phyloP scores from a whole-genome alignment of 2,888 invertebrate genomes.

The Suillia variegata region DNA sequence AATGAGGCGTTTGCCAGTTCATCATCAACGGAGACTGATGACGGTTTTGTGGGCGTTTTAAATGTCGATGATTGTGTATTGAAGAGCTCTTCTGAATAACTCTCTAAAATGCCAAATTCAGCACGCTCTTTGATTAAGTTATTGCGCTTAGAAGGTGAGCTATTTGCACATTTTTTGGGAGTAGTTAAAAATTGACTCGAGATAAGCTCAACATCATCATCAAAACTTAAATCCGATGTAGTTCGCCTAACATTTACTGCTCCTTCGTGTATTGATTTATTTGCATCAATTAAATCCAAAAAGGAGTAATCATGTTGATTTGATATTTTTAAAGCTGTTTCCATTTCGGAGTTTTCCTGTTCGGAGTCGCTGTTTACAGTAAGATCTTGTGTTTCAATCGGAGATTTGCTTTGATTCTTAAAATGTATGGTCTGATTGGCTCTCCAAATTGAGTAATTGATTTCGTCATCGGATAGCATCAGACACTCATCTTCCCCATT shows the following conservation, averaged over 20 bases:
- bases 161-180: neutral
- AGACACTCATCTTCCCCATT: conserved; percentile 49
- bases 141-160: conserved; percentile 35
- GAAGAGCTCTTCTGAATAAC: conserved; percentile 37
- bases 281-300: conserved; percentile 23
- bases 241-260: neutral
- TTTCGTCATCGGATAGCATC: conserved; percentile 65
- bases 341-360: neutral
- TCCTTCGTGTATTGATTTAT: neutral
- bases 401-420: too few relatives aligned
- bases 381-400: neutral
- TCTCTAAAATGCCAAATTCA: conserved; percentile 53
- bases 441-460: conserved; percentile 67
- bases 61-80: conserved; percentile 36
- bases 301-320: conserved; percentile 27
- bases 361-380: neutral
- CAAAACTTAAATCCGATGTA: conserved; percentile 17
- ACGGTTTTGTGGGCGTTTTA: conserved; percentile 19
- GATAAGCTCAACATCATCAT: conserved; percentile 35
- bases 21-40: conserved; percentile 23
- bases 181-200: conserved; percentile 19
- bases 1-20: conserved; percentile 49
- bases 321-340: neutral
- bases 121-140: conserved; percentile 44
- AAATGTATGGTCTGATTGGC: too few relatives aligned